Evolutionary conservation across 1,140 invertebrate genomes (phyloP), one percentile per base, ranked within the genome.

Genomic region (Achroia grisella): DNA sequence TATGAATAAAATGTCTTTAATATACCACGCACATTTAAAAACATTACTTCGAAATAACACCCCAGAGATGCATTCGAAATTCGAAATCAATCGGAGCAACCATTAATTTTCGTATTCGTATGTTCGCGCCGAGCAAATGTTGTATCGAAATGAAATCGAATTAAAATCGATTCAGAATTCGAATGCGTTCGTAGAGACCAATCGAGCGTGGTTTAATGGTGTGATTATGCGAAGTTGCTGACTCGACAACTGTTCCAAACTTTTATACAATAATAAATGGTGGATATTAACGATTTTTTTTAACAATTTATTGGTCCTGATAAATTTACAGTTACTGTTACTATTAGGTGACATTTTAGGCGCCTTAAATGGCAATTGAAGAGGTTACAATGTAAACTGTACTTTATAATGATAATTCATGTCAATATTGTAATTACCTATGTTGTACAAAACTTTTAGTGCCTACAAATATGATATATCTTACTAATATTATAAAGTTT

Each of bases 81-180:
- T 48, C 48, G 44, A 33, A 55, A 56, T 27, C 48, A 31, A 44
- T 61, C 56, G 11, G 30, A 41, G 51, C 12, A 33, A 36, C 44
- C 43, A 53, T 56, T 53, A 30, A 29, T 62, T 43, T 43, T 35
- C 14, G 12, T 39, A 42, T 43, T 50, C 44, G 46, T 39, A 39
- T 44, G 45, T 41, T 44, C 43, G 44, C 40, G n/a, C 33, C 47
- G 50, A 39, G 39, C 56, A 58, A 63, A 61, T 63, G 53, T 55
- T 64, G 51, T 60, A 64, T 58, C 57, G 60, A 62, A 57, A 62
- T 52, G 51, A 47, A 69, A 72, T 69, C 55, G 55, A 68, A 65
- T 71, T 65, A 62, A 62, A 64, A 64, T 61, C 54, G 61, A 61
- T 64, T 53, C 48, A 35, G 46, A 46, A 49, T 47, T 44, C 36